phyloP scores from a whole-genome alignment of 2,797 vertebrate genomes.

The Hippoglossus hippoglossus region DNA sequence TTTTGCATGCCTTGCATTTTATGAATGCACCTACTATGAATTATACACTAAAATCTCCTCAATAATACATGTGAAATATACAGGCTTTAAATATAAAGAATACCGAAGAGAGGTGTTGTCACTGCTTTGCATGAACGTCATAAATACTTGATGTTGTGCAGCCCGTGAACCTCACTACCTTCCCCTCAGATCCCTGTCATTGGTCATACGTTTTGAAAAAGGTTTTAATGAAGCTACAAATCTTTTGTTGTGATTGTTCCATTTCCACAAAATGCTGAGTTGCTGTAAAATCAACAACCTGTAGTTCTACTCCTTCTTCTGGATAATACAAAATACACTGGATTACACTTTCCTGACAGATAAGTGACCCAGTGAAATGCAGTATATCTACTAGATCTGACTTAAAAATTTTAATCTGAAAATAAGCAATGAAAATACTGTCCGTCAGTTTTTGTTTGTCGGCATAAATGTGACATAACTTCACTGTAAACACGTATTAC shows the following conservation, averaged over 20 bases:
- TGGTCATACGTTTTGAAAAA: not conserved
- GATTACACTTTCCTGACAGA: slow-evolving; percentile 19
- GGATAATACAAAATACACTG: slow-evolving; percentile 13
- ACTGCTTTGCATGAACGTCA: slow-evolving; percentile 16
- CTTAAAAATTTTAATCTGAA: slow-evolving; percentile 32
- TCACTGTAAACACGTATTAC: slow-evolving; percentile 8
- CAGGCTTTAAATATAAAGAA: slow-evolving; percentile 16
- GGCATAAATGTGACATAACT: not conserved
- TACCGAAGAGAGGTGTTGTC: slow-evolving; percentile 17
- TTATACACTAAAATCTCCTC: slow-evolving; percentile 11
- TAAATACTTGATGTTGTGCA: slow-evolving; percentile 36
- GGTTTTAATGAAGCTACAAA: slow-evolving; percentile 10
- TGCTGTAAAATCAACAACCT: slow-evolving; percentile 30
- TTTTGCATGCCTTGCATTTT: not conserved
- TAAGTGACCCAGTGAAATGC: slow-evolving; percentile 3
- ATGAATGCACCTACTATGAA: slow-evolving; percentile 14
- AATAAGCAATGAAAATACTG: slow-evolving; percentile 5
- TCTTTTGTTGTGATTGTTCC: not conserved
- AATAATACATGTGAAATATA: slow-evolving; percentile 7
- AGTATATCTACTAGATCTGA: not conserved
- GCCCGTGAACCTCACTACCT: not conserved
- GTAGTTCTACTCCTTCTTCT: slow-evolving; percentile 2
- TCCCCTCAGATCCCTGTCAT: not conserved
- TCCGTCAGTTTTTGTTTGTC: not conserved
- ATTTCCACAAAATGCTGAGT: slow-evolving; percentile 21